These are phyloP conservation scores for Argya squamiceps DNA, from an alignment of 2,797 vertebrate species.

Conservation along the genomic window DNA sequence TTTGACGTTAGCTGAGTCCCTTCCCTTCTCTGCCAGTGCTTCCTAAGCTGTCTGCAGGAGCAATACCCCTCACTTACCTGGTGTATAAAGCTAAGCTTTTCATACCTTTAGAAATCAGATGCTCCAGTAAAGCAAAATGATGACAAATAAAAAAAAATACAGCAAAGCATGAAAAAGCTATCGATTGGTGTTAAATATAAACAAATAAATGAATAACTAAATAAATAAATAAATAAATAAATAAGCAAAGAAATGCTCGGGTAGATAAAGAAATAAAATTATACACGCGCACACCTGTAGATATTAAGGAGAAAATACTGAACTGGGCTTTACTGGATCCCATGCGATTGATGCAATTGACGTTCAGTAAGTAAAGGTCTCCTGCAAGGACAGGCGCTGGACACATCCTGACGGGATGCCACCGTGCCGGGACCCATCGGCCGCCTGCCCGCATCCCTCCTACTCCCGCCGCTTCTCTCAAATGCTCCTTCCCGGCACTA, in stretches of 20 bases:
- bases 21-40: background rate
- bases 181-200: background rate
- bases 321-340: conserved; percentile 71
- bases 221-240: background rate
- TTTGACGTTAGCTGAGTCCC: background rate
- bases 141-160: background rate
- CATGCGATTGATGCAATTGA: conserved; percentile 71
- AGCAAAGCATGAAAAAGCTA: background rate
- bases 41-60: background rate
- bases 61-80: background rate
- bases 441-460: accelerated
- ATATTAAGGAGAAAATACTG: conserved; percentile 51
- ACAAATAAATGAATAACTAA: background rate
- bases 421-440: accelerated
- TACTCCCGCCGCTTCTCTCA: accelerated
- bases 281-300: background rate
- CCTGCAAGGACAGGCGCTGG: background rate
- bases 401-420: accelerated
- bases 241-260: background rate
- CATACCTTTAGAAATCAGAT: background rate
- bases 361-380: conserved; percentile 49
- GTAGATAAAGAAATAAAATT: background rate
- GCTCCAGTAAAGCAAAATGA: background rate
- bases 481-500: conserved; percentile 24
- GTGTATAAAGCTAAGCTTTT: background rate